Base-by-base conservation (phyloP, 2,888 invertebrate genomes). In the Tetanocera ferruginea region DNA sequence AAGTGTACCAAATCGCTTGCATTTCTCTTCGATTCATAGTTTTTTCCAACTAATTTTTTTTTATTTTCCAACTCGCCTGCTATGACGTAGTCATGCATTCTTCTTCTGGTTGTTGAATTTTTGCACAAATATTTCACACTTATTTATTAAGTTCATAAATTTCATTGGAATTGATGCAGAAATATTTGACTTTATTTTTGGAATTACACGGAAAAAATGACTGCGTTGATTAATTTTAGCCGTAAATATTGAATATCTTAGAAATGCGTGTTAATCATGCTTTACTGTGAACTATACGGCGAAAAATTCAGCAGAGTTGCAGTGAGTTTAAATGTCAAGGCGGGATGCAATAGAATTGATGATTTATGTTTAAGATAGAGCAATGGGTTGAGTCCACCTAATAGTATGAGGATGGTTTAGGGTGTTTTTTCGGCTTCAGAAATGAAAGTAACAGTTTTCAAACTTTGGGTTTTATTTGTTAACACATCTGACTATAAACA, bases 1-100 rank as follows among this genome's bases (percentile, higher is more conserved):
- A 73, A 60, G 49, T 73, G 62, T 60, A 62, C 72, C 72, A 72
- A 72, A 72, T 60, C 34, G 31, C 28, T 28, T 17, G 55, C n/a
- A 6, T 49, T 25, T 69, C 49, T 49, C 67, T 23, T 9, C 37
- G 17, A 31, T 71, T 51, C 28, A 70, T 25, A 37, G 43, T 66
- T 66, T 66, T 66, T 34, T 3, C 17, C 66, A 25, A 11, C 6
- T 2, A 19, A 2, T n/a, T 55, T 17, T 1, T 5, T 5, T 5
- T 52, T 23, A 14, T 23, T 55, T 23, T 17, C 19, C 23, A 23
- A 2, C 19, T 60, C 19, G 23, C 6, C 37, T 23, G 31, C 37
- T 37, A 31, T 67, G 37, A 37, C 67, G 34, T 19, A n/a, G 37
- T 67, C 17, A n/a, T 19, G 23, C 34, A 11, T 23, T 67, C 23